Conservation (phyloP, 2,888 invertebrate species). For the Bimastos eiseni region DNA sequence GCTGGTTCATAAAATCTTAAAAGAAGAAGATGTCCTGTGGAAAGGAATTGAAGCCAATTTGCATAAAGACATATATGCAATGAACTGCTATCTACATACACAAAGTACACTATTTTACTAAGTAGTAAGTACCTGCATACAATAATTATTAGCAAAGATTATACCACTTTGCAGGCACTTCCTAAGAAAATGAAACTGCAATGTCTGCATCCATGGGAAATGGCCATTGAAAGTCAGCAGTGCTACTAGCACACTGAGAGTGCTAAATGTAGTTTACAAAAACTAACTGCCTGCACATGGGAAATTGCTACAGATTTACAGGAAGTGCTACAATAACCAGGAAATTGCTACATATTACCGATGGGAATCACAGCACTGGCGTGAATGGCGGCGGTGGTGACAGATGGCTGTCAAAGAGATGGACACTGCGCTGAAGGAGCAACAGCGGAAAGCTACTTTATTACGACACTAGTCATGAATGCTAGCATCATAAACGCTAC, state of each 20-base stretch:
- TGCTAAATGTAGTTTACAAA: not conserved
- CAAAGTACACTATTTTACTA: not conserved
- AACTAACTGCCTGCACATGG: constrained; percentile 13
- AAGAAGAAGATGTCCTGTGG: not conserved
- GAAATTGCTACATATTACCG: constrained; percentile 1
- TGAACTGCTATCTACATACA: not conserved
- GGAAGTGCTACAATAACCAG: constrained; percentile 5
- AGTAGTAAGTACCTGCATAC: too few species aligned
- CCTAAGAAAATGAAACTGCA: constrained; percentile 3
- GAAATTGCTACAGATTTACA: constrained; percentile 13
- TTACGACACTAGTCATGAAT: constrained; percentile 13
- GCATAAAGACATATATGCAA: not conserved
- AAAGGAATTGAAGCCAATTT: not conserved
- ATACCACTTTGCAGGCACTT: not conserved
- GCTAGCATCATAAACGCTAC: not conserved
- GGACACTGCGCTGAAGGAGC: not conserved
- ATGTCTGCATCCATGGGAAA: not conserved
- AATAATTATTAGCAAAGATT: not conserved
- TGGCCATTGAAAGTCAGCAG: not conserved
- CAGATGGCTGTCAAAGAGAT: not conserved
- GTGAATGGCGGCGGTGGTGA: not conserved
- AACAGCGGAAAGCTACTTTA: constrained; percentile 13
- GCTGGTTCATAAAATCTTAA: not conserved
- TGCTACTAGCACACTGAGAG: not conserved
- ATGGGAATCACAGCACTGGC: not conserved